A percentile compares a stretch with the other conserved stretches of the same genome.
phyloP scores from a whole-genome alignment of 1,140 invertebrate species.

The Vollenhovia emeryi region DNA sequence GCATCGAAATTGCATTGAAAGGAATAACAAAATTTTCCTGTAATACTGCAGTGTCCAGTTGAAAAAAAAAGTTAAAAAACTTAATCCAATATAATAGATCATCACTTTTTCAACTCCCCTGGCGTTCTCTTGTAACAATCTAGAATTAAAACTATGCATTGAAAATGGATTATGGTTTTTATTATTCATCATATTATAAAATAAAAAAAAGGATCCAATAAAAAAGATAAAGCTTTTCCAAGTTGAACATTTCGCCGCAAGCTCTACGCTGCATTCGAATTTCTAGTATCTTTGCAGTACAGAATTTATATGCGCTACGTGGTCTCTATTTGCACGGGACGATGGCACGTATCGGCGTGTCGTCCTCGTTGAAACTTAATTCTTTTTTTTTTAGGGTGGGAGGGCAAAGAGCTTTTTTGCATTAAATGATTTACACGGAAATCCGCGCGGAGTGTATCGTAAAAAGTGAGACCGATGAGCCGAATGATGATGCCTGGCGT shows the following conservation, averaged over 20 bases:
- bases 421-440: slow-evolving; percentile 37
- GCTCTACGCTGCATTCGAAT: slow-evolving; percentile 31
- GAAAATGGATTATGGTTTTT: slow-evolving; percentile 43
- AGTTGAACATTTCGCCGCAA: slow-evolving; percentile 30
- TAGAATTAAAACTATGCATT: slow-evolving; percentile 35
- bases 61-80: neutral
- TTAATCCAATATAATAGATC: neutral
- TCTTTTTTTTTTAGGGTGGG: slow-evolving; percentile 33
- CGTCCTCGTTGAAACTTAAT: slow-evolving; percentile 46
- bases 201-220: neutral
- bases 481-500: neutral
- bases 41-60: neutral
- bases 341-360: slow-evolving; percentile 44
- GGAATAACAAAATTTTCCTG: neutral
- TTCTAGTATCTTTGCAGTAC: slow-evolving; percentile 43
- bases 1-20: neutral
- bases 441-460: neutral
- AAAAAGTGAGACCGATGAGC: neutral
- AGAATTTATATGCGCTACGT: slow-evolving; percentile 52
- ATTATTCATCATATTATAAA: slow-evolving; percentile 46
- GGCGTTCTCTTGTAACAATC: neutral
- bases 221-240: slow-evolving; percentile 28
- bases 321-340: slow-evolving; percentile 43
- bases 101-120: neutral
- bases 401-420: slow-evolving; percentile 33